Evolutionary conservation across 2,797 vertebrate genomes (phyloP), one percentile per base, ranked within the genome.

Genomic region (Coregonus sp.): DNA sequence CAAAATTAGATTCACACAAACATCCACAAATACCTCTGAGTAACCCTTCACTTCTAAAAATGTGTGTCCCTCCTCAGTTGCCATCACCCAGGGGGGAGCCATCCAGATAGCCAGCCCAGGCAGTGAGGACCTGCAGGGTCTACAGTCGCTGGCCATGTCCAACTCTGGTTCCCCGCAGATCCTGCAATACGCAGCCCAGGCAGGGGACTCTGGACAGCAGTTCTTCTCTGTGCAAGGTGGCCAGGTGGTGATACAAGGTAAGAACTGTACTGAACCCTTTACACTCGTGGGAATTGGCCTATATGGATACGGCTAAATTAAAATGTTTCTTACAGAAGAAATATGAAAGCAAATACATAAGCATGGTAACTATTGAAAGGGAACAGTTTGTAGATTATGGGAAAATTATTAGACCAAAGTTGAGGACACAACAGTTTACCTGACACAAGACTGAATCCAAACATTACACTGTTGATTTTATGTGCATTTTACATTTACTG

Each of bases 161-260:
- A 91, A 93, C 81, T 92, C 95, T n/a, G 91, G 93, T 85, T 84
- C 92, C 82, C 88, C 94, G 20, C 95, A 96, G 79, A 89, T 98
- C 84, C 91, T 98, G 75, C 96, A 97, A 87, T 96, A 95, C 7
- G 90, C 94, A 52, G 84, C 95, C 71, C 96, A 95, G 25, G 82
- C 95, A 29, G 90, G 94, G 65, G 95, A 97, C 80, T 89, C 95
- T 16, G 85, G 93, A 0, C 96, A 96, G 79, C 96, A 96, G 84
- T 95, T 96, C 90, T 96, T 95, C 92, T 63, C 59, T 63, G 90
- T 98, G 80, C 95, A 96, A 73, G 95, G 96, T 83, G 96, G 95
- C 86, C 97, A 96, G 89, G 92, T 98, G 86, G 92, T 98, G 82
- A 93, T 98, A 82, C 97, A 97, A 96, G 97, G 97, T 98, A 95